These are phyloP conservation scores for Tringa solitaria DNA, from an alignment of 2,113 vertebrate genomes.

Conservation along the genomic window DNA sequence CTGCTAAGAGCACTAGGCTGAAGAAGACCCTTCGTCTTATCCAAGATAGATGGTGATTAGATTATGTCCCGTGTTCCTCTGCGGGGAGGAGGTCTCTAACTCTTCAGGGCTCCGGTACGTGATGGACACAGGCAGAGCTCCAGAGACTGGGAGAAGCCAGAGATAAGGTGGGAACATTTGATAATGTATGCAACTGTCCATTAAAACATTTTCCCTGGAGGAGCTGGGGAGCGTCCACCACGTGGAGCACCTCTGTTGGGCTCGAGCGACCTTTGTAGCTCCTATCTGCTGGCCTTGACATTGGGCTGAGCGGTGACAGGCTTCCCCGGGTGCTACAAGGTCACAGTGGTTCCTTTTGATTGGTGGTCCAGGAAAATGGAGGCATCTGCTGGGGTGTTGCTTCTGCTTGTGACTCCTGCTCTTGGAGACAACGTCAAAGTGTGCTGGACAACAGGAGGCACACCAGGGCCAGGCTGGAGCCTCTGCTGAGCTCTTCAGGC, in stretches of 20 bases:
- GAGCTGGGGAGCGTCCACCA: not conserved
- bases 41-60: not conserved
- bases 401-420: not conserved
- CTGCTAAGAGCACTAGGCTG: rapidly evolving
- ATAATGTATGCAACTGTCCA: not conserved
- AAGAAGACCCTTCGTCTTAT: not conserved
- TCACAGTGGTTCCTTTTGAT: not conserved
- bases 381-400: not conserved
- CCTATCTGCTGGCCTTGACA: not conserved
- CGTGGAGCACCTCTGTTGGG: not conserved
- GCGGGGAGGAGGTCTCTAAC: not conserved
- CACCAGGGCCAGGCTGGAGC: not conserved
- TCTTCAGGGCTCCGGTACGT: not conserved
- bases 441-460: not conserved
- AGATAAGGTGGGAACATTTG: not conserved
- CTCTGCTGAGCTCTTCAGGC: not conserved
- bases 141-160: rapidly evolving
- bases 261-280: not conserved
- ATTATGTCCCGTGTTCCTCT: not conserved
- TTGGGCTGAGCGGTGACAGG: not conserved
- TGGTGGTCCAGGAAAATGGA: not conserved
- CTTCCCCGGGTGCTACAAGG: not conserved
- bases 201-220: not conserved
- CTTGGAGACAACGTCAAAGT: not conserved
- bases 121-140: not conserved